phyloP scores from a whole-genome alignment of 1,140 invertebrate species.

The Caenorhabditis remanei region DNA sequence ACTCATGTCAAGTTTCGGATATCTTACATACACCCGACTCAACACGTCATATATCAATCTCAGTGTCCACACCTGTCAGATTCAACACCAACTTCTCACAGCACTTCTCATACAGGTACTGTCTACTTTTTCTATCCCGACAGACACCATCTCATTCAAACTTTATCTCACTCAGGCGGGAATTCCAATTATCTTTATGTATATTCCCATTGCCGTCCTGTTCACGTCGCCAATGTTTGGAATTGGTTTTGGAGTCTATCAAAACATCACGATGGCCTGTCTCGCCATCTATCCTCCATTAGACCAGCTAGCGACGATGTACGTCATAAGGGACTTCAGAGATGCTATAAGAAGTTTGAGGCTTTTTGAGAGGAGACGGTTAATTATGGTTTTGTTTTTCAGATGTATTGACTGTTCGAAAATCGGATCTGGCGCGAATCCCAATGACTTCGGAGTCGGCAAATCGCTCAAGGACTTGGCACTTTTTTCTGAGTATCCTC shows the following conservation, averaged over 20 bases:
- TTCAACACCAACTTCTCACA: background rate
- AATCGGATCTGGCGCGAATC: background rate
- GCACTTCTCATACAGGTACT: background rate
- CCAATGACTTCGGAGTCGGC: background rate
- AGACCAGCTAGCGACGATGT: background rate
- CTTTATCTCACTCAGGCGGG: background rate
- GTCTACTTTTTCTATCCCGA: background rate
- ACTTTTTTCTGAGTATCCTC: background rate
- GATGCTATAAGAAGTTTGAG: background rate
- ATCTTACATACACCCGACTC: background rate
- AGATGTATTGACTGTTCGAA: background rate
- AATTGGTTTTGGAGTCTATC: background rate
- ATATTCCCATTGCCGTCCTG: background rate
- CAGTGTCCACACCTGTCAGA: background rate
- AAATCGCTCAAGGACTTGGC: background rate
- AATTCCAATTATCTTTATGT: constrained; percentile 33
- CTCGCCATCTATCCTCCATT: constrained; percentile 15
- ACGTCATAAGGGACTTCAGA: background rate
- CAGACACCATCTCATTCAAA: background rate
- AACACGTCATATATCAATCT: background rate
- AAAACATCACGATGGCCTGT: background rate
- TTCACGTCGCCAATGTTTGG: constrained; percentile 1
- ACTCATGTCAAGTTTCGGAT: background rate
- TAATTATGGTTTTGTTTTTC: background rate
- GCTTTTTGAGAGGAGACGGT: background rate